phyloP scores from a whole-genome alignment of 2,888 invertebrate species.

The Iphiclides podalirius region DNA sequence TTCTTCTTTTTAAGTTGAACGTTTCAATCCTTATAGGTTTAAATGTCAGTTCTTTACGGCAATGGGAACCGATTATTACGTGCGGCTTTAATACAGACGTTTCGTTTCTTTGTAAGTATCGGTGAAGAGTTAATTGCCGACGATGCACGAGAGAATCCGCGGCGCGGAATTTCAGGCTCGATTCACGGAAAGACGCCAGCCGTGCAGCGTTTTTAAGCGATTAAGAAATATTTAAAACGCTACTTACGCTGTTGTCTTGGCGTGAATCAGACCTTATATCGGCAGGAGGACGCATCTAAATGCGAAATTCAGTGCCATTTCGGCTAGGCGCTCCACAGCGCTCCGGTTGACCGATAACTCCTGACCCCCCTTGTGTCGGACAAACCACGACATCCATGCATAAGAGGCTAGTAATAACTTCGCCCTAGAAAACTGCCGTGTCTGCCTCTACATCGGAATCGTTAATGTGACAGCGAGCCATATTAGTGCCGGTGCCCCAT shows the following conservation, averaged over 20 bases:
- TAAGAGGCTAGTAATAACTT: conserved; percentile 23
- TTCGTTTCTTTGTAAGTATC: conserved; percentile 15
- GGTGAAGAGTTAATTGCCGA: not conserved
- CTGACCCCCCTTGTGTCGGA: conserved; percentile 41
- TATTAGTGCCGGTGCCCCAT: conserved; percentile 8
- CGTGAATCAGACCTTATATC: too few relatives aligned
- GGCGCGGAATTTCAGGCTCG: conserved; percentile 44
- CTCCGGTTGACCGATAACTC: conserved; percentile 54
- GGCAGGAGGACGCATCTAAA: too few relatives aligned
- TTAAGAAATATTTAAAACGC: too few relatives aligned
- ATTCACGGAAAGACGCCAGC: conserved; percentile 21
- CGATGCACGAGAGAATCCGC: not conserved
- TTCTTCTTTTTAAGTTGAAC: conserved; percentile 3
- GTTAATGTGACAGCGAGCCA: conserved; percentile 19
- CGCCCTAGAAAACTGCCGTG: conserved; percentile 20
- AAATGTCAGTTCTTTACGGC: conserved; percentile 18
- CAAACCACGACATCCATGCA: conserved; percentile 16
- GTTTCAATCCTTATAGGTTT: conserved; percentile 19
- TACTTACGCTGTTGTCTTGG: too few relatives aligned
- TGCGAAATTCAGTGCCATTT: conserved; percentile 25
- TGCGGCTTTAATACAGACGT: conserved; percentile 19
- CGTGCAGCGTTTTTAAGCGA: not conserved
- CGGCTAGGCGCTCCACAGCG: conserved; percentile 40
- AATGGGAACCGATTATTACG: conserved; percentile 10
- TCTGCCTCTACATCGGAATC: conserved; percentile 11